Base-by-base conservation (phyloP, 2,888 invertebrate genomes). In the Taphrorychus bicolor region DNA sequence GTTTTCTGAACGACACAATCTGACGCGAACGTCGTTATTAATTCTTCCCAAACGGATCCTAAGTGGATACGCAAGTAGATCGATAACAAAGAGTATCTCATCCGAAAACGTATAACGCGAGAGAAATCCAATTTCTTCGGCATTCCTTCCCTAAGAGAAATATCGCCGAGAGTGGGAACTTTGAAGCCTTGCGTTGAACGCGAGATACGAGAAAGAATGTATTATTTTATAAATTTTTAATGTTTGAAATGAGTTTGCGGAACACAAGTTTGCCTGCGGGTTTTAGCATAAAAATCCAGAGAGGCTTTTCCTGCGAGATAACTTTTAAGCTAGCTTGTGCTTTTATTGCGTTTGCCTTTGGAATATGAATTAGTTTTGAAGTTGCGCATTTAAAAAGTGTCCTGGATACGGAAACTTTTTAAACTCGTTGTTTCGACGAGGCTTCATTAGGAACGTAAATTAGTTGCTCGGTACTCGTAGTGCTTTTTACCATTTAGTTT, bases 171-270 rank as follows among this genome's bases (percentile, higher is more conserved):
- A 32, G 32, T 45, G 16, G 45, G 17, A 45, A 45, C 45, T 45
- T 45, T 45, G 45, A 16, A 45, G 17, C 45, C 45, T 16, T 17
- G 45, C 32, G 32, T 32, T 32, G 32, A 32, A 32, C 32, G 11
- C 9, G 32, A 32, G 11, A 32, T 32, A 45, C 14, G 45, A 11
- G 11, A 45, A 45, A 45, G 45, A 45, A 45, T 45, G 45, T 45
- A 45, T 45, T 45, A 45, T 45, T 45, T 45, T 45, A 45, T 45
- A 45, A 45, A 45, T 45, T 45, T 45, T 45, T 45, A 45, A 45
- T 45, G 45, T 45, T 14, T 14, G 17, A 17, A 45, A 45, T 45
- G 45, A 45, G 45, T 45, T 32, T 32, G 32, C 32, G 32, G 32
- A 7, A 32, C 32, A 32, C 32, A 32, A 32, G 32, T 32, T 32